phyloP scores from a whole-genome alignment of 2,888 invertebrate species.

The Patella ulyssiponensis region DNA sequence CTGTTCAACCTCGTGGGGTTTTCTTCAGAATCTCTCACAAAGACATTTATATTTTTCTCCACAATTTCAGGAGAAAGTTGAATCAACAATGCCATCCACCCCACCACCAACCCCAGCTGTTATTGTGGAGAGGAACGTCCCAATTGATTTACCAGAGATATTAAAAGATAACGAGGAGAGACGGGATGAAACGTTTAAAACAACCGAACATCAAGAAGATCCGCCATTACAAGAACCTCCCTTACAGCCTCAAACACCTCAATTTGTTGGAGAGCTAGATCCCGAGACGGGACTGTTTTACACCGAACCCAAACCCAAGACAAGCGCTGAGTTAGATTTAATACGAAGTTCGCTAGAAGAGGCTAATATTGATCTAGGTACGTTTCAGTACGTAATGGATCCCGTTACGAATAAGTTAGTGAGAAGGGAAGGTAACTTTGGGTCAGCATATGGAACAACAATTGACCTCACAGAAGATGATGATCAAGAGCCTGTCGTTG shows the following conservation, averaged over 20 bases:
- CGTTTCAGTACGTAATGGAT: constrained; percentile 65
- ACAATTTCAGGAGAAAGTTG: too few species aligned
- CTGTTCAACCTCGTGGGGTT: too few species aligned
- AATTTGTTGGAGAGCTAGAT: constrained; percentile 56
- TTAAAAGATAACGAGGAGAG: neutral
- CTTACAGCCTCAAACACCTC: neutral
- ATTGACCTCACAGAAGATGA: neutral
- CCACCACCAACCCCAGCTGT: neutral
- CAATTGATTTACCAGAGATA: neutral
- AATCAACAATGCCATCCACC: neutral
- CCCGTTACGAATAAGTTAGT: constrained; percentile 15
- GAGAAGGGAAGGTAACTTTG: neutral
- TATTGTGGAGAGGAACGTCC: neutral
- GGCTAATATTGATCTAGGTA: constrained; percentile 68
- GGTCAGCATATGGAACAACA: neutral
- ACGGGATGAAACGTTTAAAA: neutral
- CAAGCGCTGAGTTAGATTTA: constrained; percentile 44
- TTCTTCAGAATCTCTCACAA: too few species aligned
- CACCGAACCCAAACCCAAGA: constrained; percentile 22
- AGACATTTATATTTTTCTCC: too few species aligned
- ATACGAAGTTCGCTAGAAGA: constrained; percentile 66
- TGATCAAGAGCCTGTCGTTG: neutral
- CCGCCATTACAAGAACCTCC: too few species aligned
- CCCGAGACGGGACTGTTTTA: constrained; percentile 66
- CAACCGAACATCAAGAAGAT: too few species aligned